These are phyloP conservation scores for Cheilinus undulatus DNA, from an alignment of 2,113 vertebrate genomes.

Conservation along the genomic window DNA sequence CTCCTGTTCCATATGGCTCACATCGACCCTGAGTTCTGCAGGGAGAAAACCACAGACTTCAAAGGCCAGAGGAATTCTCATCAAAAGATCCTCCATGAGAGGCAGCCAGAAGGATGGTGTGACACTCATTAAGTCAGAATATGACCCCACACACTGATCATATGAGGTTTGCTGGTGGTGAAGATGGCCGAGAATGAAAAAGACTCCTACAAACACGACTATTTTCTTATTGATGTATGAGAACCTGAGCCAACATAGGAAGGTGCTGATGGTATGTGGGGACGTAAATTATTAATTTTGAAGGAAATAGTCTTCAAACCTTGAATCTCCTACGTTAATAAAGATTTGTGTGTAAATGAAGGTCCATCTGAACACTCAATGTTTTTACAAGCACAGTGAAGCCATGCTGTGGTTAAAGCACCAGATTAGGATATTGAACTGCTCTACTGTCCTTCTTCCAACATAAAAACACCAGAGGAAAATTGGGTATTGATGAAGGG, in stretches of 20 bases:
- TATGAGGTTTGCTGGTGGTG: constrained; percentile 23
- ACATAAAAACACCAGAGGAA: too few species aligned
- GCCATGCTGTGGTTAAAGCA: too few species aligned
- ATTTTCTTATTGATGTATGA: constrained; percentile 46
- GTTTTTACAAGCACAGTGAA: too few species aligned
- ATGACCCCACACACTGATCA: constrained; percentile 60
- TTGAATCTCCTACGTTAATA: too few species aligned
- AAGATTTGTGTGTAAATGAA: too few species aligned
- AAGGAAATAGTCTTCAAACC: too few species aligned
- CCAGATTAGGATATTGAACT: too few species aligned
- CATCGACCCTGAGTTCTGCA: neutral
- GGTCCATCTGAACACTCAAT: too few species aligned
- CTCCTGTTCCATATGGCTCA: constrained; percentile 14
- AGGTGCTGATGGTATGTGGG: constrained; percentile 13
- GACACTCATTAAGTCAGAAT: constrained; percentile 69
- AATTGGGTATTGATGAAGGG: too few species aligned
- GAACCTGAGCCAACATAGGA: constrained; percentile 23
- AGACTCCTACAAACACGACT: constrained; percentile 23
- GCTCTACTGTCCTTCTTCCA: too few species aligned
- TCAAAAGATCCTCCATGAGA: constrained; percentile 51
- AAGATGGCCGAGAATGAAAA: constrained; percentile 43
- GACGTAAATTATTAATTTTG: too few species aligned
- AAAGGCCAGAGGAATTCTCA: constrained; percentile 32
- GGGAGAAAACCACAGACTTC: constrained; percentile 5
- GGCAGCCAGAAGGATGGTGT: constrained; percentile 49